Base-by-base conservation (phyloP, 2,888 invertebrate genomes). In the Agriopis leucophaearia region DNA sequence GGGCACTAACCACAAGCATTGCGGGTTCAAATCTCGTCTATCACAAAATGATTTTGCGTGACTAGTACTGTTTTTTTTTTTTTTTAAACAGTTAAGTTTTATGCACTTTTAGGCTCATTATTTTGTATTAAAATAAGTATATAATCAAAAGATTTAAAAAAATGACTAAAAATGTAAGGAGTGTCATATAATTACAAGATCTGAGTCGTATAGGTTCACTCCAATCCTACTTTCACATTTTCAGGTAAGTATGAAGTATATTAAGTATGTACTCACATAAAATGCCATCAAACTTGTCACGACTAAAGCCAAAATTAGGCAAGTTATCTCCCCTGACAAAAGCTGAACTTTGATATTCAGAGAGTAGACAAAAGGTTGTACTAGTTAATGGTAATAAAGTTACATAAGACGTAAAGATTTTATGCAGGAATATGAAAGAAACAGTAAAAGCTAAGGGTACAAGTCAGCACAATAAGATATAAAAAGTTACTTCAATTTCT, bases 331-430 rank as follows among this genome's bases (percentile, higher is more conserved):
- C 64, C 68, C 47, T 61, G 68, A 68, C 68, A 68, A 64, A 60
- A 60, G 68, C 64, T 64, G 68, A 69, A 69, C 68, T 69, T 69
- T 69, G 64, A 60, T 69, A 69, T 64, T 69, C 68, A 51, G 35
- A 51, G 60, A 69, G 66, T 52, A 62, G 64, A 69, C 64, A 69
- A 69, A 68, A 69, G 64, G 68, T 68, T 64, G 55, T 38, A 66
- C 67, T 68, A 68, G 59, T 64, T 64, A 64, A 64, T 51, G 56
- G 27, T 55, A 64, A 35, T 69, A 69, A 65, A 69, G 54, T 65
- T 69, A 66, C 63, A 70, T 66, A 70, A 70, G 69, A 63, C 66
- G 66, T 70, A 70, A 70, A 70, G 66, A 66, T 70, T 69, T 69
- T 64, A 69, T 56, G 68, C 60, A 51, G 13, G 64, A 64, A 60